These are phyloP conservation scores for Abramis brama DNA, from an alignment of 2,113 vertebrate species.

Conservation along the genomic window DNA sequence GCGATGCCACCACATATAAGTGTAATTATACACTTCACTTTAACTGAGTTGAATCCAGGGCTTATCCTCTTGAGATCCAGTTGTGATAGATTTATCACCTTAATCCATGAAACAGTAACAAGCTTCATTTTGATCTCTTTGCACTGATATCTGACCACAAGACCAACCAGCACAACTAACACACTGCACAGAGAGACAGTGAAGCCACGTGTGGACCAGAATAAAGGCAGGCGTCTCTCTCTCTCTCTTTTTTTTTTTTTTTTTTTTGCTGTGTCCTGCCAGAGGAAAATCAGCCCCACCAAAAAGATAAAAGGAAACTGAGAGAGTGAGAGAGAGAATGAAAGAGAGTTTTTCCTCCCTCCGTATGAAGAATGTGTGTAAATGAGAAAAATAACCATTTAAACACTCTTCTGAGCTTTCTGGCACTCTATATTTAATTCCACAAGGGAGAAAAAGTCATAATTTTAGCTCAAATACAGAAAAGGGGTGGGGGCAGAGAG, in stretches of 20 bases:
- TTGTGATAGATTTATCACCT: neutral
- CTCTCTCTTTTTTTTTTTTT: neutral
- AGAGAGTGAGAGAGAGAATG: neutral
- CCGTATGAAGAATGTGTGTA: conserved; percentile 35
- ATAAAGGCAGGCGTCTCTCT: neutral
- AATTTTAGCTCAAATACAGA: neutral
- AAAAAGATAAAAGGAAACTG: conserved; percentile 25
- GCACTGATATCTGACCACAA: conserved; percentile 19
- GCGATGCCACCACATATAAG: too few species aligned
- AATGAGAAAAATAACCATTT: neutral
- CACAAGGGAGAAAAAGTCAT: neutral
- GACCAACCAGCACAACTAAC: conserved; percentile 13
- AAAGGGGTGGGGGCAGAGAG: conserved; percentile 27
- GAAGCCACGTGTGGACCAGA: neutral
- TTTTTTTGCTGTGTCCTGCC: neutral
- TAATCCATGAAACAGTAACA: neutral
- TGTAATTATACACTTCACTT: neutral
- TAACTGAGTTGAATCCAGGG: neutral
- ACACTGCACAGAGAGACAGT: neutral
- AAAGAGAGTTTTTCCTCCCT: neutral
- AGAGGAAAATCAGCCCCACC: conserved; percentile 28
- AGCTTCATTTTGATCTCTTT: conserved; percentile 2
- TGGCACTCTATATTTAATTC: conserved; percentile 18
- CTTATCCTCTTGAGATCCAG: neutral
- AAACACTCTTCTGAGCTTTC: conserved; percentile 9